A percentile compares a stretch with the other conserved stretches of the same genome.
phyloP scores from a whole-genome alignment of 2,113 vertebrate species.

The Podiceps cristatus region DNA sequence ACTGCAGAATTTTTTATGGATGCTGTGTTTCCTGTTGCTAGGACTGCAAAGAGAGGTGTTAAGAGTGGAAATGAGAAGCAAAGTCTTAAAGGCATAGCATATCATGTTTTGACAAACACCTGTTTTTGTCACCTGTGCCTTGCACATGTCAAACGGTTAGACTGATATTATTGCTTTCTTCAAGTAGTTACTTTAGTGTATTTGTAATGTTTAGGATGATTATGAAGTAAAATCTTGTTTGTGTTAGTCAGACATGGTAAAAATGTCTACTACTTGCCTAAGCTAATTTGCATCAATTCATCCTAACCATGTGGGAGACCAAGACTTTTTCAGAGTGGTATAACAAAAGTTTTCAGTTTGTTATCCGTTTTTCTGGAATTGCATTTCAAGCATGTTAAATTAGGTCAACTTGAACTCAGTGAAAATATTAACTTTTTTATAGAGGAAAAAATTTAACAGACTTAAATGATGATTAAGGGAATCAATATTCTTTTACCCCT shows the following conservation, averaged over 20 bases:
- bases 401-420: neutral
- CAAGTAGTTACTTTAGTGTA: neutral
- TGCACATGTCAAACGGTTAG: neutral
- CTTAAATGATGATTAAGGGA: neutral
- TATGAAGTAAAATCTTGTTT: neutral
- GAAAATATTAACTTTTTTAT: neutral
- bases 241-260: neutral
- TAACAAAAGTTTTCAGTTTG: neutral
- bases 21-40: neutral
- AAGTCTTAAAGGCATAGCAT: neutral
- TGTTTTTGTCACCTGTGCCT: neutral
- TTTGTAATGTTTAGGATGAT: neutral
- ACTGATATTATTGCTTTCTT: neutral
- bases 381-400: neutral
- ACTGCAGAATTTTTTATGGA: neutral
- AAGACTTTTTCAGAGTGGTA: neutral
- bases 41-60: neutral
- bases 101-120: neutral
- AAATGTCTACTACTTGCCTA: neutral
- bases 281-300: neutral
- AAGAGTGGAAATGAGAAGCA: neutral
- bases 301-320: neutral
- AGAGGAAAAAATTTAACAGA: neutral
- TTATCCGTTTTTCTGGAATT: neutral
- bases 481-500: neutral